Base-by-base conservation (phyloP, 1,140 invertebrate genomes). In the Pseudoatta argentina region DNA sequence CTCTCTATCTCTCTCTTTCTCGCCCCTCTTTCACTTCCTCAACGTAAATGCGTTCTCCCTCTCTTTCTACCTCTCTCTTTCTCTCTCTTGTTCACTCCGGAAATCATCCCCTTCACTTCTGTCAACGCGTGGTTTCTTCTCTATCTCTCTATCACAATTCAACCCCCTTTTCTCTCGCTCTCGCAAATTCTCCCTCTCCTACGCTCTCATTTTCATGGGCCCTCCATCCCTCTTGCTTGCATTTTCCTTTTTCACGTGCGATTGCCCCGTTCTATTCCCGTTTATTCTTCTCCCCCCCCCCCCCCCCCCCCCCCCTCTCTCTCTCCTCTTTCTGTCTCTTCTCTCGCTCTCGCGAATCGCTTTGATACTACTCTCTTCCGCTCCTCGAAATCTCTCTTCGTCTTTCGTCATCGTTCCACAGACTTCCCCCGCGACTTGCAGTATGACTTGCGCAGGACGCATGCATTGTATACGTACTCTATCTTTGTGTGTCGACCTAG, bases 401-500 rank as follows among this genome's bases (percentile, higher is more conserved):
- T 88, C 69, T 83, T 88, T 59, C 88, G 72, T 89, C 71, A 59
- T 53, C 53, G 57, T 79, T 27, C 55, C 87, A 66, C 48, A 53
- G 27, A 48, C 18, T 48, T 18, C 61, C 78, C 64, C 73, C 55
- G 72, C 72, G 78, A 75, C 27, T 66, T 44, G 44, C 63, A 27
- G 81, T 66, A 39, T 59, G 53, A 55, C 51, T 61, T 81, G 73
- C 73, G 86, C 24, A 78, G 73, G 67, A 59, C 88, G 88, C 88
- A 90, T 82, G 89, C 67, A 89, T 86, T 73, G 24, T 73, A 59
- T 82, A 51, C 24, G 21, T 61, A 77, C 71, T 67, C 57, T 77
- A 77, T 85, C 57, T 57, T 14, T 18, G 24, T 69, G 21, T 69
- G 21, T 48, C 86, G 89, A 90, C 89, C 89, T 87, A 90, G 55